Conservation (phyloP, 2,888 invertebrate species). For the Phanerotoma sp. region DNA sequence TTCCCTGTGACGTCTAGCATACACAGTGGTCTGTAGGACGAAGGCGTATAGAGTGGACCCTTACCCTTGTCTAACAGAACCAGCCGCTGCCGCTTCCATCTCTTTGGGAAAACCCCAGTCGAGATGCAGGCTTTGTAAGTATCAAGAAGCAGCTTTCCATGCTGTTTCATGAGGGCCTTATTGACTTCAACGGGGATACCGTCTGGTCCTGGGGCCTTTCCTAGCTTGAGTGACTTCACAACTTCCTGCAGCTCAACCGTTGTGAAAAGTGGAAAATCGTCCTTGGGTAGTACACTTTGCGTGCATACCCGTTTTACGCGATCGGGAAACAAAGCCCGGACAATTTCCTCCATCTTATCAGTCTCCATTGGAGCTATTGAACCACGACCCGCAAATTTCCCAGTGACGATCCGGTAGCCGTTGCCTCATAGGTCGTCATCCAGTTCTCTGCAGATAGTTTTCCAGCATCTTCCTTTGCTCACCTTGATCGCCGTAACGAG, state of each 20-base stretch:
- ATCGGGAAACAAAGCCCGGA: too few species aligned
- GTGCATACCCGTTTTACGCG: constrained; percentile 2
- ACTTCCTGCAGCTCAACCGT: neutral
- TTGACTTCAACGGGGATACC: constrained; percentile 1
- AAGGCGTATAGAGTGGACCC: too few species aligned
- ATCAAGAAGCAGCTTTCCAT: neutral
- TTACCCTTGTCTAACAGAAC: too few species aligned
- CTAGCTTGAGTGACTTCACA: neutral
- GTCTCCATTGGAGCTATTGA: constrained; percentile 4
- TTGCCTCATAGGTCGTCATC: neutral
- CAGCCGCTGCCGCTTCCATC: neutral
- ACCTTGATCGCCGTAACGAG: too few species aligned
- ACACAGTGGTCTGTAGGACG: too few species aligned
- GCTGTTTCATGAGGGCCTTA: neutral
- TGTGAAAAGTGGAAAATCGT: constrained; percentile 1
- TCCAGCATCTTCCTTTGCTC: constrained; percentile 6
- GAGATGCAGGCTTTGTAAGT: constrained; percentile 2
- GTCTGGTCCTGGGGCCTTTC: neutral
- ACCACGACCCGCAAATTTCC: constrained; percentile 1
- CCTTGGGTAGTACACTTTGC: neutral
- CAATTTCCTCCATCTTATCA: too few species aligned
- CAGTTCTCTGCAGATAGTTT: constrained; percentile 1
- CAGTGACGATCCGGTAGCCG: too few species aligned
- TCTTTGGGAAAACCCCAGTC: too few species aligned
- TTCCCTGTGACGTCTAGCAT: too few species aligned